Base-by-base conservation (phyloP, 1,140 invertebrate species). In the Pogonognathellus flavescens region DNA sequence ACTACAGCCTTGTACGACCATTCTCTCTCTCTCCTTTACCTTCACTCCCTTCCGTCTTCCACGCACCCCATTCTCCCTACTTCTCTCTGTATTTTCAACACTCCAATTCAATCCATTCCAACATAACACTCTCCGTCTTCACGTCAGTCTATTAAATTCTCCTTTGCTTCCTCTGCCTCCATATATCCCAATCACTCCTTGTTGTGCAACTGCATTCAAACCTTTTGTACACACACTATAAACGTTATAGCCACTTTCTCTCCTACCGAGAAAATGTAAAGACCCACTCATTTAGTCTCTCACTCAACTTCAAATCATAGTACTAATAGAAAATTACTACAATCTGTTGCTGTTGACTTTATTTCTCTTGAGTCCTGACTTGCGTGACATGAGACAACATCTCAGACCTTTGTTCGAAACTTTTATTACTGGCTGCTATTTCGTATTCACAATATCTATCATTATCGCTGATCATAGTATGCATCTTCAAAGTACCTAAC, bases 301-400 rank as follows among this genome's bases (percentile, higher is more conserved):
- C 31, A 41, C 31, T 41, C 31, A 41, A 41, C 31, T 41, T 41
- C 31, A 41, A 41, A 41, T 41, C 31, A 41, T 41, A 57, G 2
- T 57, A 57, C 1, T 57, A 57, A n/a, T n/a, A n/a, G n/a, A 2
- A 57, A 76, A 76, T 76, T 76, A 41, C 31, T 41, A 50, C 70
- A 76, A 76, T 76, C 70, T 76, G 70, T 76, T 76, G 70, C 70
- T 76, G 70, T 18, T 66, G 70, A 76, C 31, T 49, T 76, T 50
- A 25, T 22, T 66, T 25, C 3, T 4, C 3, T 4, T 76, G 1
- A 49, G 16, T 20, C 31, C n/a, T n/a, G 1, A 18, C 14, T 72
- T 31, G 16, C 14, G 31, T 66, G 62, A 66, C 62, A 66, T 14
- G 20, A 66, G 25, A 6, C 20, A 25, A 66, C 62, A 66, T 20